Conservation (phyloP, 2,113 vertebrate genomes). For the Hydrochoerus hydrochaeris region DNA sequence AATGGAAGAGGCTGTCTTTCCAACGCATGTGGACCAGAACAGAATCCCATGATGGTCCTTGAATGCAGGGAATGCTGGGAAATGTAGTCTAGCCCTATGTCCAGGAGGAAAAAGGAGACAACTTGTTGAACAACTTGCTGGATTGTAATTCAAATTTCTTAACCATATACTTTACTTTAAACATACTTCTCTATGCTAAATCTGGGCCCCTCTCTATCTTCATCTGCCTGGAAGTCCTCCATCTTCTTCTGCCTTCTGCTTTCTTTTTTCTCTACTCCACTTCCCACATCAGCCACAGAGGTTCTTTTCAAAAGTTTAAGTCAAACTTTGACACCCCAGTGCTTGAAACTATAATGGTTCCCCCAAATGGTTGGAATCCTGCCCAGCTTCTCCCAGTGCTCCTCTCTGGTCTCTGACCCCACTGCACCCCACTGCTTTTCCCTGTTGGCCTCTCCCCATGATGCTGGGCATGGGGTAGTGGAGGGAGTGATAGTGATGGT, state of each 20-base stretch:
- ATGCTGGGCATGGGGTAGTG: not conserved
- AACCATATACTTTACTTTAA: not conserved
- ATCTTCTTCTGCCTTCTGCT: not conserved
- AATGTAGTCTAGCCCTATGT: not conserved
- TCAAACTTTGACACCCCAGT: not conserved
- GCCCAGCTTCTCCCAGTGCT: not conserved
- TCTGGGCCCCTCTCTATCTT: not conserved
- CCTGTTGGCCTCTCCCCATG: no score
- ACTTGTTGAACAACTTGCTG: not conserved
- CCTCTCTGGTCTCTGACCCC: not conserved
- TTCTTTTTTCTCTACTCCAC: not conserved
- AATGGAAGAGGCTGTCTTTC: not conserved
- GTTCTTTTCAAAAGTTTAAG: not conserved
- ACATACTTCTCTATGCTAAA: not conserved
- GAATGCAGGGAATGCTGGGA: not conserved
- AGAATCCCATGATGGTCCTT: not conserved
- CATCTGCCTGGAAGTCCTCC: not conserved
- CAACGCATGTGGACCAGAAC: not conserved
- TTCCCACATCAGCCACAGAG: not conserved
- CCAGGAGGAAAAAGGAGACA: not conserved
- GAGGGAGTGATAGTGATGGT: no score
- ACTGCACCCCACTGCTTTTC: accelerated
- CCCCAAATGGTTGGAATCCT: not conserved
- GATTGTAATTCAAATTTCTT: not conserved
- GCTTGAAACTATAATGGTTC: not conserved